A percentile compares a stretch with the other conserved stretches of the same genome.
Evolutionary conservation across 92 coral and sea anemone species (phyloP).

Genomic region (Umimayanthus chanpuru): DNA sequence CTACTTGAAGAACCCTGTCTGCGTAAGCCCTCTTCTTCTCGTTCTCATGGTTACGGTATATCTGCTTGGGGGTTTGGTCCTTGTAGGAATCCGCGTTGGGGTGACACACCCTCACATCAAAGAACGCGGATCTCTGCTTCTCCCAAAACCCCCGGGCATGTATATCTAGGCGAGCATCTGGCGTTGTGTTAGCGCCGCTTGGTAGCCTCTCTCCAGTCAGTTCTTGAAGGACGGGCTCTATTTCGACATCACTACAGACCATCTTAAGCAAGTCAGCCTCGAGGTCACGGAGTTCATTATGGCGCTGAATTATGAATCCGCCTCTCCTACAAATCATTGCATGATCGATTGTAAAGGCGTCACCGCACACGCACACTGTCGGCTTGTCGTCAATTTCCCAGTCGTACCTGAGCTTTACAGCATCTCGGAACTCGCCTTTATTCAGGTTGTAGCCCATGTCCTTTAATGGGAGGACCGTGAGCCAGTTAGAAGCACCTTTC

Average conservation of each 20-base stretch:
- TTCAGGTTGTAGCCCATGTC: conserved; percentile 50
- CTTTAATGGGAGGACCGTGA: conserved; percentile 46
- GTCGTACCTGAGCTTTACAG: conserved; percentile 49
- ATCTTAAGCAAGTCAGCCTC: conserved; percentile 56
- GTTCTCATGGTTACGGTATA: conserved; percentile 40
- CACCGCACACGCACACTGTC: conserved; percentile 49
- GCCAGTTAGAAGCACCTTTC: conserved; percentile 51
- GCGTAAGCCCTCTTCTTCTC: conserved; percentile 47
- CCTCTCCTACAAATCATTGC: conserved; percentile 56
- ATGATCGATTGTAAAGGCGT: conserved; percentile 40
- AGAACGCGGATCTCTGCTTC: conserved; percentile 23
- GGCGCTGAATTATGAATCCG: conserved; percentile 56
- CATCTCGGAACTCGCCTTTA: conserved; percentile 55
- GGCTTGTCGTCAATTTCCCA: conserved; percentile 57
- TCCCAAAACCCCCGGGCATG: conserved; percentile 45
- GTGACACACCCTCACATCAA: no score
- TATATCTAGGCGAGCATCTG: conserved; percentile 45
- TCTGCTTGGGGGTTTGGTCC: conserved; percentile 28
- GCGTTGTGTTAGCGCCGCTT: conserved; percentile 29
- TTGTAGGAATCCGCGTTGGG: no score
- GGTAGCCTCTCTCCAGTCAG: conserved; percentile 38
- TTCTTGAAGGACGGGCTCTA: conserved; percentile 50
- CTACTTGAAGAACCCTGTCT: conserved; percentile 34
- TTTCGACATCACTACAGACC: conserved; percentile 52
- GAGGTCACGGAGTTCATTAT: conserved; percentile 52